These are phyloP conservation scores for Drosophila parabipectinata DNA, from an alignment of 1,140 invertebrate genomes.

Conservation along the genomic window DNA sequence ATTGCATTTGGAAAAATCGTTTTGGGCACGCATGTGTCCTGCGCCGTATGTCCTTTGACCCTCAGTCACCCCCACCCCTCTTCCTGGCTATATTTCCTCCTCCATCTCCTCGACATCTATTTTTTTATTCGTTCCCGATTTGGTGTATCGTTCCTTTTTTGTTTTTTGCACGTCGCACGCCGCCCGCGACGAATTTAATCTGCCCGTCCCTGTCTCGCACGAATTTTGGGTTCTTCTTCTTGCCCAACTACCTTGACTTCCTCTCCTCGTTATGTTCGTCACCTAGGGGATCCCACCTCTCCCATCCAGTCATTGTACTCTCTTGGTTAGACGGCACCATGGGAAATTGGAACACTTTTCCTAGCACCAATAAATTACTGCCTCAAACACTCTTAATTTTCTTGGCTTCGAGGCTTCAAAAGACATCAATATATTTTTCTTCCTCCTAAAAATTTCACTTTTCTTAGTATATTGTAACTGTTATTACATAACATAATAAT, in stretches of 20 bases:
- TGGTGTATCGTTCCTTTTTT: constrained; percentile 46
- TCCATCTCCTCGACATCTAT: neutral
- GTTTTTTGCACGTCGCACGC: constrained; percentile 71
- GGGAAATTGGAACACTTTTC: neutral
- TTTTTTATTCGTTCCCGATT: constrained; percentile 10
- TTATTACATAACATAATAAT: no score
- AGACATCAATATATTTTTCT: neutral
- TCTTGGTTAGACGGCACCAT: neutral
- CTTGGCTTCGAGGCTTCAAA: no score
- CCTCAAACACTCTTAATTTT: no score
- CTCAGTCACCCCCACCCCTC: neutral
- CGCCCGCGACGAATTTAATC: constrained; percentile 61
- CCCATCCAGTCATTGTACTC: neutral
- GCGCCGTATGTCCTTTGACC: constrained; percentile 5
- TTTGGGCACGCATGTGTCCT: constrained; percentile 57
- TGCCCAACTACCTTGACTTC: constrained; percentile 16
- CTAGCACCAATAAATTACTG: neutral
- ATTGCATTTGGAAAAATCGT: constrained; percentile 53
- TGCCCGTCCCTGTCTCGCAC: neutral
- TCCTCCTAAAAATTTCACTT: neutral
- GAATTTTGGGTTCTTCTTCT: neutral
- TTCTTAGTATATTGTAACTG: no score
- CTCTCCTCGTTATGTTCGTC: neutral
- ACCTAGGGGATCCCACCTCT: neutral
- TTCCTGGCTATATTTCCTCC: neutral